Percentiles rank a stretch among this genome's conserved stretches.
Conservation (phyloP, 1,140 invertebrate genomes). For the Apis cerana region DNA sequence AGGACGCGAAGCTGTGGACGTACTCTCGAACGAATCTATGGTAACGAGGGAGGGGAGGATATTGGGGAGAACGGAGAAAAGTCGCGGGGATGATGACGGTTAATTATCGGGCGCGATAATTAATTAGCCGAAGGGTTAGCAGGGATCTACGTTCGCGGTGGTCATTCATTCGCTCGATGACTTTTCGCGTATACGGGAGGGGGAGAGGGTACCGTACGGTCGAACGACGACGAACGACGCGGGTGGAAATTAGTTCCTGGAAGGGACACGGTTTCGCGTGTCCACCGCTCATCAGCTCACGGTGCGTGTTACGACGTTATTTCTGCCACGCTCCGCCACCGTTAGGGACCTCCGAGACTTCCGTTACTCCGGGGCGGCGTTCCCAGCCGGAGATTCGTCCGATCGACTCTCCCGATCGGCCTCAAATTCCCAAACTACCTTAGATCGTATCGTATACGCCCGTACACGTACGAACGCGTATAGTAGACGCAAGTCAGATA, state of each 20-base stretch:
- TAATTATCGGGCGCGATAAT: slow-evolving; percentile 63
- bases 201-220: background rate
- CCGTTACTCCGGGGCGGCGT: slow-evolving; percentile 2
- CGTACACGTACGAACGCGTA: background rate
- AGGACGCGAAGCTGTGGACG: background rate
- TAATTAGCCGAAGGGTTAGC: slow-evolving; percentile 49
- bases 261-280: slow-evolving; percentile 76
- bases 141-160: slow-evolving; percentile 12
- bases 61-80: slow-evolving; percentile 42
- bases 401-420: background rate
- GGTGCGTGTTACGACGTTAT: slow-evolving; percentile 73
- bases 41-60: background rate
- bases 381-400: slow-evolving; percentile 39
- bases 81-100: slow-evolving; percentile 53
- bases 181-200: slow-evolving; percentile 49
- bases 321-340: slow-evolving; percentile 56
- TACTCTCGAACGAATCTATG: slow-evolving; percentile 26
- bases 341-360: slow-evolving; percentile 29
- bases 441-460: too few species aligned
- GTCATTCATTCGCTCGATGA: slow-evolving; percentile 2
- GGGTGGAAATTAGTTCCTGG: slow-evolving; percentile 70
- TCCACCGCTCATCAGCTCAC: slow-evolving; percentile 69
- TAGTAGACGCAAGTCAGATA: background rate
- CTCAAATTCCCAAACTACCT: too few species aligned
- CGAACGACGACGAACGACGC: slow-evolving; percentile 31